A percentile compares a stretch with the other conserved stretches of the same genome.
These are phyloP conservation scores for Drosophila ogumai DNA, from an alignment of 1,140 invertebrate species.

Conservation along the genomic window DNA sequence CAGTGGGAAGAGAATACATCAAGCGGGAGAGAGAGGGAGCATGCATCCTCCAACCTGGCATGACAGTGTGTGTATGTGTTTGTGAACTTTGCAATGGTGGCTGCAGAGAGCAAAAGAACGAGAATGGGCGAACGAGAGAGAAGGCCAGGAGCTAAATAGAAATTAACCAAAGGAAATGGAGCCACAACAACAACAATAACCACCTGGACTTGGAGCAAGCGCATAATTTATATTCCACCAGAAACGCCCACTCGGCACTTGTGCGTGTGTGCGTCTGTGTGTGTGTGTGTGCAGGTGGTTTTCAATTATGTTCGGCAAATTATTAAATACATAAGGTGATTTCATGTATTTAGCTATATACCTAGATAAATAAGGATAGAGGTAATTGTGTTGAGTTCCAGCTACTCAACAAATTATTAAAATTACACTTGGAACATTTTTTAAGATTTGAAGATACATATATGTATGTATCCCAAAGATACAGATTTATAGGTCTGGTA, in stretches of 20 bases:
- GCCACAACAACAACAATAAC: constrained; percentile 47
- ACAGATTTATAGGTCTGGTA: too few species aligned
- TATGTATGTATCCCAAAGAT: neutral
- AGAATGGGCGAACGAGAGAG: constrained; percentile 8
- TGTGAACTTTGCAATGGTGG: constrained; percentile 37
- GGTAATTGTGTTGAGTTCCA: constrained; percentile 2
- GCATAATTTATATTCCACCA: constrained; percentile 71
- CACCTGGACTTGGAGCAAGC: constrained; percentile 57
- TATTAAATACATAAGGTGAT: constrained; percentile 22
- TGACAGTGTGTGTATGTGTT: constrained; percentile 8
- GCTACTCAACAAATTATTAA: constrained; percentile 7
- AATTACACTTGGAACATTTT: neutral
- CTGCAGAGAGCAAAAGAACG: constrained; percentile 11
- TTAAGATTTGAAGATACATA: neutral
- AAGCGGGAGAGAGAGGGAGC: constrained; percentile 22
- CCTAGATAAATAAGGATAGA: constrained; percentile 4
- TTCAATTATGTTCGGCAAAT: constrained; percentile 39
- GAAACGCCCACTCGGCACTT: constrained; percentile 54
- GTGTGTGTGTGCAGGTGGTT: constrained; percentile 25
- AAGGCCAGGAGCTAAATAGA: constrained; percentile 38
- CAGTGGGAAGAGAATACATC: constrained; percentile 20
- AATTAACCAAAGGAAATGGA: constrained; percentile 54
- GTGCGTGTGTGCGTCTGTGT: constrained; percentile 10
- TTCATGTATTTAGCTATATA: constrained; percentile 7
- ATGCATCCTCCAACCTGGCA: constrained; percentile 14